phyloP scores from a whole-genome alignment of 2,797 vertebrate species.

The Rhinoraja longicauda region DNA sequence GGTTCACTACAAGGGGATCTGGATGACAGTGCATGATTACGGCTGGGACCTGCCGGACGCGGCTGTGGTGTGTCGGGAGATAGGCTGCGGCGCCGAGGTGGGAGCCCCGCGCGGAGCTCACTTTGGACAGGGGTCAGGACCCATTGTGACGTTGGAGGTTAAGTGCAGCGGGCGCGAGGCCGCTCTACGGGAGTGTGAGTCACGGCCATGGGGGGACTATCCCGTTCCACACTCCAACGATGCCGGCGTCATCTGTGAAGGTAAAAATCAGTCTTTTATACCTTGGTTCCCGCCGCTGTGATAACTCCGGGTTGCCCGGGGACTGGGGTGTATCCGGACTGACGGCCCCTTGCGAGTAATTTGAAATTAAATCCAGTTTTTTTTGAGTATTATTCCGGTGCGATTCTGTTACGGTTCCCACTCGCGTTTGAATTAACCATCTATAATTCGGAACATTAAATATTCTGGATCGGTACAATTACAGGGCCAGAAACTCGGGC shows the following conservation, averaged over 20 bases:
- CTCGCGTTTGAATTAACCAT: too few species aligned
- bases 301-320: too few species aligned
- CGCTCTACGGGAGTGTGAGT: background rate
- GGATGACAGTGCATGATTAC: background rate
- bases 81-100: background rate
- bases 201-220: background rate
- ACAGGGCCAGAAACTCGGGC: too few species aligned
- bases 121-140: background rate
- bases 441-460: too few species aligned
- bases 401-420: too few species aligned
- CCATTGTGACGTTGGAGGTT: accelerated
- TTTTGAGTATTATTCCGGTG: too few species aligned
- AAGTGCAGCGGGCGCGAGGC: background rate
- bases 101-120: background rate
- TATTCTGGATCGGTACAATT: too few species aligned
- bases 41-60: background rate
- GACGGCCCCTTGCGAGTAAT: too few species aligned
- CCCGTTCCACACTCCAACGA: accelerated
- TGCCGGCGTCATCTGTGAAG: background rate
- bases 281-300: too few species aligned
- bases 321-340: too few species aligned
- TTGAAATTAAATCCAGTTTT: too few species aligned
- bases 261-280: background rate
- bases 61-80: background rate
- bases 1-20: background rate